Percentiles rank a stretch among this genome's conserved stretches.
Conservation (phyloP, 2,888 invertebrate genomes). For the Schrankia costaestrigalis region DNA sequence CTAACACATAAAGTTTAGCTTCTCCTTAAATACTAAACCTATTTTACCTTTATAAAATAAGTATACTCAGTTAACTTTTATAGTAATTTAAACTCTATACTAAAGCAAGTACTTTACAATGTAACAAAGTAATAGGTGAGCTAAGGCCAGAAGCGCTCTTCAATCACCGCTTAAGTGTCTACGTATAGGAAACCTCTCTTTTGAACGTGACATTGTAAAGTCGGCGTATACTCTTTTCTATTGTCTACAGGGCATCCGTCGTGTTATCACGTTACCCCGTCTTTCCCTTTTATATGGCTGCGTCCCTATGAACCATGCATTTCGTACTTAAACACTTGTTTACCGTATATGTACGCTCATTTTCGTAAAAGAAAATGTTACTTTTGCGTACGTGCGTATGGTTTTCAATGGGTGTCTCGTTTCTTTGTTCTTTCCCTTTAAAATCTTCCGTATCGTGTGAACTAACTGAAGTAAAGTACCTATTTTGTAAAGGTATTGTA, state of each 20-base stretch:
- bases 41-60: too few relatives aligned
- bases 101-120: too few relatives aligned
- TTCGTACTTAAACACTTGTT: slow-evolving; percentile 29
- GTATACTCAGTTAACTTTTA: too few relatives aligned
- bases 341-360: slow-evolving; percentile 24
- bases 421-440: slow-evolving; percentile 25
- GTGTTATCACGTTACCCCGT: slow-evolving; percentile 45
- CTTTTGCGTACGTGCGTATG: slow-evolving; percentile 19
- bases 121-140: slow-evolving; percentile 13
- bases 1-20: too few relatives aligned
- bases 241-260: slow-evolving; percentile 46
- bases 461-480: too few relatives aligned
- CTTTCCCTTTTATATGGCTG: slow-evolving; percentile 43
- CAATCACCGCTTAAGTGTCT: slow-evolving; percentile 21
- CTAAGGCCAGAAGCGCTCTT: slow-evolving; percentile 11
- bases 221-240: slow-evolving; percentile 31
- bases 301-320: slow-evolving; percentile 34
- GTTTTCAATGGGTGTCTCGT: slow-evolving; percentile 14
- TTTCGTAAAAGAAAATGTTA: slow-evolving; percentile 26
- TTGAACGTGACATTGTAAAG: slow-evolving; percentile 31
- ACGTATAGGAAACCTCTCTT: slow-evolving; percentile 13
- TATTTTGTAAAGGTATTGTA: too few relatives aligned
- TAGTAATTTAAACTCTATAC: too few relatives aligned
- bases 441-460: too few relatives aligned
- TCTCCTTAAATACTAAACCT: too few relatives aligned